Conservation (phyloP, 2,888 invertebrate genomes). For the Drosophila paramelanica region DNA sequence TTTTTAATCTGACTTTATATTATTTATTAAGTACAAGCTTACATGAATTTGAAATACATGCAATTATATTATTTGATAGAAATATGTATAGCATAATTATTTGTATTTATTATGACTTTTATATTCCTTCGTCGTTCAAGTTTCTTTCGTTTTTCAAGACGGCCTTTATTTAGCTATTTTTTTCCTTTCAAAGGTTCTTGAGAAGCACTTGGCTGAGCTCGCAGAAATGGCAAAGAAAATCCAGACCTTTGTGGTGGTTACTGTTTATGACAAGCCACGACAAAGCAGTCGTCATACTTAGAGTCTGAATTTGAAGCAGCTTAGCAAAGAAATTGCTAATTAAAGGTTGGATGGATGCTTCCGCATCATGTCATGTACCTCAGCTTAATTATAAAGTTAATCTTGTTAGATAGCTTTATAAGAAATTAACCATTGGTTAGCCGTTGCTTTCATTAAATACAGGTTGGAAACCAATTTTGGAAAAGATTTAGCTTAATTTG, state of each 20-base stretch:
- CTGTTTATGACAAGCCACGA: slow-evolving; percentile 6
- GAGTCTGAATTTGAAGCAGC: neutral
- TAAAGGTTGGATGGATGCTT: neutral
- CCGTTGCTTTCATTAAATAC: too few species aligned
- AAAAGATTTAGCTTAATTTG: too few species aligned
- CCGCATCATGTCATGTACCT: too few species aligned
- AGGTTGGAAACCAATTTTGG: too few species aligned
- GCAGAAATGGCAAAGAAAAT: neutral
- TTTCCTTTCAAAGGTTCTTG: too few species aligned
- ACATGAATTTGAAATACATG: neutral
- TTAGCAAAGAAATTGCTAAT: neutral
- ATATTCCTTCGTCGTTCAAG: neutral
- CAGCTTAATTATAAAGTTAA: too few species aligned
- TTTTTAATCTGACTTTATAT: neutral
- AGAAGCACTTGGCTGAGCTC: neutral
- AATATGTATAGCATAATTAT: neutral
- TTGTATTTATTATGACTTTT: slow-evolving; percentile 2
- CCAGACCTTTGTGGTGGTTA: neutral
- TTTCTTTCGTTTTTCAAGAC: neutral
- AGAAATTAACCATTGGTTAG: too few species aligned
- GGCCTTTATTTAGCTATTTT: neutral
- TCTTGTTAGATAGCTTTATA: too few species aligned
- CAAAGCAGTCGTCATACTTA: neutral
- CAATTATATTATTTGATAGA: neutral
- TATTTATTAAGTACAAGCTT: neutral